Evolutionary conservation across 2,888 invertebrate species (phyloP), one percentile per base, ranked within the genome.

Genomic region (Ethmia dodecea): DNA sequence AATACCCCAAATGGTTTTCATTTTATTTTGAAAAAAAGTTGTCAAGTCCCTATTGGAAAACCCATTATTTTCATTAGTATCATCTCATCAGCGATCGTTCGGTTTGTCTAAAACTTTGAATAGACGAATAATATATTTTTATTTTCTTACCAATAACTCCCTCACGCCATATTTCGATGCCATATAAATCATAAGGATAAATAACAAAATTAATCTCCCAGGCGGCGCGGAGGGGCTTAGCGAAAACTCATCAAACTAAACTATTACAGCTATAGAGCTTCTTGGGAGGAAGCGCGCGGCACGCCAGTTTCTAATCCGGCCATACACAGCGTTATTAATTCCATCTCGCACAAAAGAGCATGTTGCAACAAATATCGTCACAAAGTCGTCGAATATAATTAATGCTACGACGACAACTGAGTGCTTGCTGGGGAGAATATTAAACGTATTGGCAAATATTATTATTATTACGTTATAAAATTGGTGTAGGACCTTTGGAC

Each of bases 371-470:
- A 80, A 83, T 79, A 81, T 63, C 49, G 47, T 45, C 38, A 80
- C 77, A 81, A 80, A 72, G 77, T 64, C 60, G 51, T 31, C 47
- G 43, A 70, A 77, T n/a, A n/a, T 84, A 81, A 83, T 83, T 80
- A 83, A 79, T 72, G 74, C 69, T 63, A 60, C 71, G 66, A n/a
- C 22, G 22, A n/a, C n/a, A n/a, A n/a, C n/a, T n/a, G n/a, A n/a
- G n/a, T n/a, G n/a, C n/a, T n/a, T n/a, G n/a, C n/a, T n/a, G n/a
- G n/a, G n/a, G n/a, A n/a, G n/a, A n/a, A n/a, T n/a, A n/a, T n/a
- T n/a, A n/a, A n/a, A n/a, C n/a, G n/a, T n/a, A n/a, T n/a, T n/a
- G n/a, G n/a, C n/a, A n/a, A n/a, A n/a, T n/a, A n/a, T n/a, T n/a
- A n/a, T n/a, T n/a, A n/a, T n/a, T n/a, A n/a, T n/a, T n/a, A n/a